These are phyloP conservation scores for Drosophila equinoxialis DNA, from an alignment of 1,140 invertebrate species.

Conservation along the genomic window DNA sequence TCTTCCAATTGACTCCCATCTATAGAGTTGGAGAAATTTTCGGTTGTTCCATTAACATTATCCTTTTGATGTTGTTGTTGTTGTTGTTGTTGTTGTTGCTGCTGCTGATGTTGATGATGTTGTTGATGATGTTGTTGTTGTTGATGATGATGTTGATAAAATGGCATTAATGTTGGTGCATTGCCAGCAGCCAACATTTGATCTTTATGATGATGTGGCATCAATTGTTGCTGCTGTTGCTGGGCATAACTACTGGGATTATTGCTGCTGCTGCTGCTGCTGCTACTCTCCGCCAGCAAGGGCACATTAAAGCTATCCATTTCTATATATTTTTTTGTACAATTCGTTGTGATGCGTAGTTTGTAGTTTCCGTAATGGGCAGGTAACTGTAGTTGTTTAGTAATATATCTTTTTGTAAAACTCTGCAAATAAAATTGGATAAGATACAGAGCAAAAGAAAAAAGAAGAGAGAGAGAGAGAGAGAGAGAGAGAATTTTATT, in stretches of 20 bases:
- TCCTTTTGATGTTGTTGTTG: conserved; percentile 31
- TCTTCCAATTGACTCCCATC: conserved; percentile 62
- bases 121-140: conserved; percentile 36
- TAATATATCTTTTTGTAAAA: conserved; percentile 13
- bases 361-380: conserved; percentile 27
- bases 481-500: conserved; percentile 1
- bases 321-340: conserved; percentile 51
- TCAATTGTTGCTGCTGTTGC: conserved; percentile 42
- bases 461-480: conserved; percentile 1
- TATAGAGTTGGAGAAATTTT: conserved; percentile 61
- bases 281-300: conserved; percentile 62
- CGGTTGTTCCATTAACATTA: conserved; percentile 27
- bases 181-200: conserved; percentile 76
- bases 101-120: conserved; percentile 38
- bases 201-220: conserved; percentile 76
- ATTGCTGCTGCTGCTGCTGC: conserved; percentile 47
- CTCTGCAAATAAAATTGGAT: conserved; percentile 35
- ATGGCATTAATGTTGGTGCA: conserved; percentile 56
- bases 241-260: conserved; percentile 41
- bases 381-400: conserved; percentile 60
- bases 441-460: background rate
- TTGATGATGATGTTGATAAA: conserved; percentile 43
- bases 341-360: conserved; percentile 49
- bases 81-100: conserved; percentile 3
- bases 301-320: conserved; percentile 77